Base-by-base conservation (phyloP, 2,797 vertebrate species). In the Stomatorhinus walkeri region DNA sequence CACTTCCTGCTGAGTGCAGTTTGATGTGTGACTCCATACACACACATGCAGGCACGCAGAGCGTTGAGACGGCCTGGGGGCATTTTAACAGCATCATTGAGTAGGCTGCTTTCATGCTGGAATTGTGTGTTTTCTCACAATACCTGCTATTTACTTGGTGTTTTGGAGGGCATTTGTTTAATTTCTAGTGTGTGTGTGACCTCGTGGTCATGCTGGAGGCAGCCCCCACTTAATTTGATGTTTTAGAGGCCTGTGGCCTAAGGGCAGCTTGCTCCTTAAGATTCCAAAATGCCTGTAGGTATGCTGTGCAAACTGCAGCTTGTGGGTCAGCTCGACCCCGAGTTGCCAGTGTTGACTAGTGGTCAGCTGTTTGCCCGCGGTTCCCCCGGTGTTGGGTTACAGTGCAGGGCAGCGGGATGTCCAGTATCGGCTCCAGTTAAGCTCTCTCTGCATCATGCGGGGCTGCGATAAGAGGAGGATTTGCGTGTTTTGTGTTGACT, bases 61-160 rank as follows among this genome's bases (percentile, higher is more conserved):
- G 32, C 91, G 92, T 90, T 87, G 89, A 92, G 90, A 91, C 91
- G 91, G 91, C 92, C 93, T 22, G 88, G 61, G 93, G 93, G 91
- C 90, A 91, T 91, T 92, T 89, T 84, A 61, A 54, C 2, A 49
- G 88, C 91, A 90, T 94, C 94, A 94, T 94, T 91, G 91, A 88
- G 89, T 90, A 89, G 91, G 93, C 93, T 93, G 89, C 92, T 90
- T 90, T 89, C 90, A 90, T 91, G 89, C 24, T 81, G 28, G 93
- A 92, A 92, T 92, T 91, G 56, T 51, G 90, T 92, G 90, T 93
- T 91, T 92, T 89, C 64, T 40, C 90, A 91, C 93, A 93, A 93
- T 91, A 90, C 91, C 92, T 90, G 90, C 90, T 91, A 90, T 93
- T 91, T 92, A 59, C 92, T 92, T 91, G 19, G 89, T 89, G 49